Evolutionary conservation across 2,797 vertebrate genomes (phyloP).

Genomic region (Tamandua tetradactyla): DNA sequence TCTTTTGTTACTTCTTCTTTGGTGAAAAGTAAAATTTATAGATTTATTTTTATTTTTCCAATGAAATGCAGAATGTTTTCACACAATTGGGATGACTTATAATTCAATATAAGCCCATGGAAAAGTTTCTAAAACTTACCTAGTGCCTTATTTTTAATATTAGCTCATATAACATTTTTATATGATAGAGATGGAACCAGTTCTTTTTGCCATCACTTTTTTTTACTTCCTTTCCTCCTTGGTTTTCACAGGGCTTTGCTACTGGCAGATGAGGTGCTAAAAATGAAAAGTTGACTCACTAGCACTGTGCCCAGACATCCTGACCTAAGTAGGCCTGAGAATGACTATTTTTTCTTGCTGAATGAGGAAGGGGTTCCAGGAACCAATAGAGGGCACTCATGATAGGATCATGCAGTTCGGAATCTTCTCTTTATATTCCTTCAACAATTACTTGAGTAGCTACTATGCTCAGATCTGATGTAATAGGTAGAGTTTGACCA

Average conservation of each 20-base stretch:
- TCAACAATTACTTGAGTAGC: not conserved
- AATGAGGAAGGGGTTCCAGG: not conserved
- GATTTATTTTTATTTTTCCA: not conserved
- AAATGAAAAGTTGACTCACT: not conserved
- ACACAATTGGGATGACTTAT: not conserved
- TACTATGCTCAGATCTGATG: not conserved
- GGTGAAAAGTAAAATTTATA: slow-evolving; percentile 32
- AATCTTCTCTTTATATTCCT: not conserved
- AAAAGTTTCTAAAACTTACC: slow-evolving; percentile 2
- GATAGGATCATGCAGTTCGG: not conserved
- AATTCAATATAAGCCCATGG: not conserved
- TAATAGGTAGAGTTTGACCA: not conserved
- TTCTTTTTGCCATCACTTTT: not conserved
- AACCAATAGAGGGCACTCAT: not conserved
- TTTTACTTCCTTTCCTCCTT: not conserved
- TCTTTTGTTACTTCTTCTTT: not conserved
- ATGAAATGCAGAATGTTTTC: not conserved
- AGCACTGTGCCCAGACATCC: not conserved
- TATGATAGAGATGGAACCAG: not conserved
- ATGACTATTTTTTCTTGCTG: not conserved
- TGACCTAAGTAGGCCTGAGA: not conserved
- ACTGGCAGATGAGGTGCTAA: not conserved
- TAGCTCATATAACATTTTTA: not conserved
- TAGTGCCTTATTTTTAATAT: not conserved
- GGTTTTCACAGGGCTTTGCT: not conserved